phyloP scores from a whole-genome alignment of 2,888 invertebrate genomes.

The Danaus chrysippus region DNA sequence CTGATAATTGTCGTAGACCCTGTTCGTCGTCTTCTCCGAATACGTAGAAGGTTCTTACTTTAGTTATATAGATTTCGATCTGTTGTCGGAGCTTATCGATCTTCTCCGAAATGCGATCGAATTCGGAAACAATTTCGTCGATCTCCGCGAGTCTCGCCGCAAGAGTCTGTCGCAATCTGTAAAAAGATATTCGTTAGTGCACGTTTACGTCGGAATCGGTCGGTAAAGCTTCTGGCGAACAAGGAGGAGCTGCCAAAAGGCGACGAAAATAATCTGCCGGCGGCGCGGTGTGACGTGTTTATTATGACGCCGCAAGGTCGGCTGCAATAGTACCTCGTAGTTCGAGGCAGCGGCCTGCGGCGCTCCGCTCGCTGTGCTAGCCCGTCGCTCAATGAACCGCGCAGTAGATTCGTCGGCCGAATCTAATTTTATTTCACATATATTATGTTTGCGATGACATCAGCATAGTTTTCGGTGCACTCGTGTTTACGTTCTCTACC shows the following conservation, averaged over 20 bases:
- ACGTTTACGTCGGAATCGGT: constrained; percentile 44
- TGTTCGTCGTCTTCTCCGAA: constrained; percentile 85
- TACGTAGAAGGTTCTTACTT: constrained; percentile 86
- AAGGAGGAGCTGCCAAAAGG: constrained; percentile 65
- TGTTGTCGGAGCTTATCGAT: constrained; percentile 84
- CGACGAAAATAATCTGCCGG: constrained; percentile 73
- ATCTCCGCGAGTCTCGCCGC: constrained; percentile 87
- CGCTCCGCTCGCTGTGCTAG: constrained; percentile 73
- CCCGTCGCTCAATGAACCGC: constrained; percentile 76
- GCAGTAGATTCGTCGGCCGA: constrained; percentile 62
- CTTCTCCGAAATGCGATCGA: constrained; percentile 85
- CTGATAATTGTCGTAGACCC: constrained; percentile 78
- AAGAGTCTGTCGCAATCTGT: constrained; percentile 89
- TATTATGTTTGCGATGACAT: constrained; percentile 73
- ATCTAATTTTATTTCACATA: constrained; percentile 73
- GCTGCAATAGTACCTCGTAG: constrained; percentile 58
- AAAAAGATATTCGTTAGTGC: constrained; percentile 47
- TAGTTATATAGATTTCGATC: constrained; percentile 82
- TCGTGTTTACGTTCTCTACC: constrained; percentile 71
- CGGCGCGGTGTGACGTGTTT: constrained; percentile 66
- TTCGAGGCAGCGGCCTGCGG: constrained; percentile 70
- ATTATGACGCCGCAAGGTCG: constrained; percentile 71
- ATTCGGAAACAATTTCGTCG: constrained; percentile 86
- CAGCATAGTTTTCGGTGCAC: constrained; percentile 69
- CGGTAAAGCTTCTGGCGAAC: constrained; percentile 47